Evolutionary conservation across 2,113 vertebrate species (phyloP), one percentile per base, ranked within the genome.

Genomic region (Ptilonorhynchus violaceus): DNA sequence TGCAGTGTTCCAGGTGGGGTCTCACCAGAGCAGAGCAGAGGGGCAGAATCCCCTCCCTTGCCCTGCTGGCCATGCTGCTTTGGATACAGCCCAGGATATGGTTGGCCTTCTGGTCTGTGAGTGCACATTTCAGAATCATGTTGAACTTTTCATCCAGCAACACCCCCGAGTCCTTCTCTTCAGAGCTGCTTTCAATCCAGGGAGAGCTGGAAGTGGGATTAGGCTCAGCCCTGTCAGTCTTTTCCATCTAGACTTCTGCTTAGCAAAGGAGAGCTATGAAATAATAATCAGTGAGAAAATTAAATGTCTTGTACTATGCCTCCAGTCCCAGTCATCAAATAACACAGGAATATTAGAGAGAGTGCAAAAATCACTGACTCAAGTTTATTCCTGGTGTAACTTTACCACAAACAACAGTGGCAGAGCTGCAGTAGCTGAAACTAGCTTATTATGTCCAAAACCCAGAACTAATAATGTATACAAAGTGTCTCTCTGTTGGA

Each of bases 171-270:
- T 31, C 11, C 27, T 59, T 85, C 35, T 68, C 21, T 31, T 87
- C 39, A 62, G 23, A 12, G 47, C n/a, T 78, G n/a, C 15, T 39
- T 15, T 46, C 47, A 47, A 5, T 21, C 10, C 41, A 35, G 16
- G 18, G 13, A 64, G 16, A 64, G 31, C 20, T 1, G 22, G 24
- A 67, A 50, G 6, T 0, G 2, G 3, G 7, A 5, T 5, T 21
- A n/a, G 33, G 16, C 8, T 60, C 25, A 72, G 49, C 10, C 33
- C 35, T 64, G 24, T 4, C 5, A 11, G 13, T 30, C 13, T 80
- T 68, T 75, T 39, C 2, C 4, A 24, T 10, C 13, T 27, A 76
- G n/a, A 52, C 22, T 69, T 80, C 19, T 52, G 24, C 25, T 49
- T 88, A 73, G 37, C 16, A 86, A 77, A 89, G 16, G 8, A 90